Conservation (phyloP, 2,888 invertebrate species). For the Eupithecia abbreviata region DNA sequence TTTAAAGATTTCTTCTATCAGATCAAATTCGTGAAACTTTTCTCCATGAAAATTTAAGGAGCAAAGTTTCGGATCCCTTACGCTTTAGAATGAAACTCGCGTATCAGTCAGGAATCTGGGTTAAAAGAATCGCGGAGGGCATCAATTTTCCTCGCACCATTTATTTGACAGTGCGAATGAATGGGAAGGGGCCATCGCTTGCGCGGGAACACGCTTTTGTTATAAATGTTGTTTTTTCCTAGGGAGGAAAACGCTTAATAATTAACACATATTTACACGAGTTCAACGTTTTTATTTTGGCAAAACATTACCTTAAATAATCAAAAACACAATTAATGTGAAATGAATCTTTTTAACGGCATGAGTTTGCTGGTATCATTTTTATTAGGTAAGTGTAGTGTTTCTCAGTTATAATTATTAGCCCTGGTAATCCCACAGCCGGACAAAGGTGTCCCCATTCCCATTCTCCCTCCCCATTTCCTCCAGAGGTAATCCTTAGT, state of each 20-base stretch:
- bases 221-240: slow-evolving; percentile 40
- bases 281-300: neutral
- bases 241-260: slow-evolving; percentile 19
- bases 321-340: neutral
- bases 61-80: slow-evolving; percentile 3
- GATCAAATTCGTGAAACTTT: slow-evolving; percentile 6
- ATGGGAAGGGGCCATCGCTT: slow-evolving; percentile 51
- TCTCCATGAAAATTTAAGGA: neutral
- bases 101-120: slow-evolving; percentile 52
- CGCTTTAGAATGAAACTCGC: slow-evolving; percentile 4
- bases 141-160: slow-evolving; percentile 78
- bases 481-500: neutral
- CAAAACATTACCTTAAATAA: neutral
- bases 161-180: slow-evolving; percentile 70
- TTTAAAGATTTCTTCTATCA: slow-evolving; percentile 2
- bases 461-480: neutral
- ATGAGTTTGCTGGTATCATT: neutral
- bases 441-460: neutral
- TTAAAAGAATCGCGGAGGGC: slow-evolving; percentile 60
- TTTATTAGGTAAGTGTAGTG: neutral
- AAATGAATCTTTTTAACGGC: neutral
- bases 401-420: neutral
- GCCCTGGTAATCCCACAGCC: neutral
- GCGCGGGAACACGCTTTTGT: slow-evolving; percentile 40
- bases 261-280: neutral